These are phyloP conservation scores for Psammodynastes pulverulentus DNA, from an alignment of 2,113 vertebrate genomes.

Conservation along the genomic window DNA sequence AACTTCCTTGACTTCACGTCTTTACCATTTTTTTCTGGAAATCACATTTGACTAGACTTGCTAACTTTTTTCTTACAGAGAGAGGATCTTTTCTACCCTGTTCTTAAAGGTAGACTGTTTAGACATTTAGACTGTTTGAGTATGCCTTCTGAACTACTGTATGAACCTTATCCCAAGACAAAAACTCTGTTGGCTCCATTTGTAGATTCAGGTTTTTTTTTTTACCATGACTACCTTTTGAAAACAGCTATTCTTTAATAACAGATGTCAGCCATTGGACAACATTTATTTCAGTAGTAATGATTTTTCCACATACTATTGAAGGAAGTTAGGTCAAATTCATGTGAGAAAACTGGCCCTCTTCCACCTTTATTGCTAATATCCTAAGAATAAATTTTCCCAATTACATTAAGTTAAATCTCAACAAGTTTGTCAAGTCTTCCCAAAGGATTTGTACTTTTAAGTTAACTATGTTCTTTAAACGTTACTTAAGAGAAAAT, in stretches of 20 bases:
- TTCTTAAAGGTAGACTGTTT: no score
- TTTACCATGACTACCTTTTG: not conserved
- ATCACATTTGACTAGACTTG: not conserved
- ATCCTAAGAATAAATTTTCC: conserved; percentile 38
- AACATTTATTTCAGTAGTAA: no score
- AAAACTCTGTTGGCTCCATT: not conserved
- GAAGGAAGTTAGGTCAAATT: not conserved
- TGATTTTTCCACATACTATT: not conserved
- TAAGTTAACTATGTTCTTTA: conserved; percentile 44
- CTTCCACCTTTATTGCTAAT: conserved; percentile 34
- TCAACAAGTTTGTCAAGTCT: conserved; percentile 48
- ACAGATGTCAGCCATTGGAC: not conserved
- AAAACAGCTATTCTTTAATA: not conserved
- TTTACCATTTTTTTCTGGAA: not conserved
- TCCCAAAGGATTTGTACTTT: conserved; percentile 40
- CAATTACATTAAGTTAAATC: conserved; percentile 50
- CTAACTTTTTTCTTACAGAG: not conserved
- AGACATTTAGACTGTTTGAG: not conserved
- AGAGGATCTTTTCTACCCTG: not conserved
- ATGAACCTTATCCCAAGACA: not conserved
- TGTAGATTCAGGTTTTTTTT: not conserved
- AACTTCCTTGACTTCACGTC: not conserved
- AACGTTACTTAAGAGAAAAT: conserved; percentile 27
- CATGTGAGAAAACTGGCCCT: not conserved
- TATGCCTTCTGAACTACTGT: not conserved